Conservation (phyloP, 35 echinoderm and acorn worm species). For the Acanthaster planci region DNA sequence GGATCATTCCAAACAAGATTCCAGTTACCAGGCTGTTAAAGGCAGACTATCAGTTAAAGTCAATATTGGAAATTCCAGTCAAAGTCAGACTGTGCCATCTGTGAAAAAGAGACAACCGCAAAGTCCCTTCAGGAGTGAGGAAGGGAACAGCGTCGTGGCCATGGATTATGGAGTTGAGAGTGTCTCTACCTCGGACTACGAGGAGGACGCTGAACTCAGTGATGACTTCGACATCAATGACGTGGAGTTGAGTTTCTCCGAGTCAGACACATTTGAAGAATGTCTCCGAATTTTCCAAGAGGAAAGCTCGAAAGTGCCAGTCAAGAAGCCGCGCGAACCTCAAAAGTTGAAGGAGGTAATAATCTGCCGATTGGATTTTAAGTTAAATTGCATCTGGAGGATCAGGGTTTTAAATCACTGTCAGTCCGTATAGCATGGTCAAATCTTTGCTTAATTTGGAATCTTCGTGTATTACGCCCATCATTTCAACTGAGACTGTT, state of each 20-base stretch:
- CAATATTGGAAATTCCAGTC: not conserved
- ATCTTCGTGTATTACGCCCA: too few relatives aligned
- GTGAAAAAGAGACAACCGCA: too few relatives aligned
- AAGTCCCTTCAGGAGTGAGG: not conserved
- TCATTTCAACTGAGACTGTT: too few relatives aligned
- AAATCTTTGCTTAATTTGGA: too few relatives aligned
- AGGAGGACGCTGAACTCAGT: not conserved
- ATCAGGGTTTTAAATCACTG: too few relatives aligned
- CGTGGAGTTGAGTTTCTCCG: constrained; percentile 35
- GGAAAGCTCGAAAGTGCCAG: not conserved
- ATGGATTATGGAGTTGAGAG: not conserved
- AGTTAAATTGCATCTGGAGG: too few relatives aligned
- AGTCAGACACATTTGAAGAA: constrained; percentile 66
- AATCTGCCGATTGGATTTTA: too few relatives aligned
- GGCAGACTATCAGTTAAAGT: not conserved
- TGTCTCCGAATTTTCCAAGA: constrained; percentile 91
- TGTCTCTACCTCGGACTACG: not conserved
- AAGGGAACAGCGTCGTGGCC: not conserved
- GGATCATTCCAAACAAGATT: not conserved
- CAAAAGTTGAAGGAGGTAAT: not conserved
- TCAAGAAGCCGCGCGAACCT: not conserved
- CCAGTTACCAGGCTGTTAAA: not conserved
- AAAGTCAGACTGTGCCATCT: not conserved
- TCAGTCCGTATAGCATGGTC: too few relatives aligned
- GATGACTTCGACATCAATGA: constrained; percentile 16